A percentile compares a stretch with the other conserved stretches of the same genome.
These are phyloP conservation scores for Apogon talboti DNA, from an alignment of 2,797 vertebrate species.

Conservation along the genomic window DNA sequence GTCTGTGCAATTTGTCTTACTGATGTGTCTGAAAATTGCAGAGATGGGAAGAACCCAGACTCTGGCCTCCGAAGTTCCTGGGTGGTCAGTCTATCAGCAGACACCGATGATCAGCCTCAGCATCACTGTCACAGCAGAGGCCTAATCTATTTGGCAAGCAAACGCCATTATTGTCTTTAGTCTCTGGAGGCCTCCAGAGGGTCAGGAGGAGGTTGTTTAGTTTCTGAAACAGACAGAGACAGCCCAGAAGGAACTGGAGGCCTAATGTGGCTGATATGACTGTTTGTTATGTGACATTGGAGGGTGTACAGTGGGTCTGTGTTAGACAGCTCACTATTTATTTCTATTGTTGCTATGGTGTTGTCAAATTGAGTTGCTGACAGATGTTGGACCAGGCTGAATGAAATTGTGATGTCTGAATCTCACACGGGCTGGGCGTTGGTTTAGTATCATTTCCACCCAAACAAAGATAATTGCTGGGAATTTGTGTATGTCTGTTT, in stretches of 20 bases:
- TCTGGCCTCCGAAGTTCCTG: constrained; percentile 65
- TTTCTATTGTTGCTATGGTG: constrained; percentile 41
- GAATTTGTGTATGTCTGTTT: constrained; percentile 54
- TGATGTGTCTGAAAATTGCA: constrained; percentile 71
- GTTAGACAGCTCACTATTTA: constrained; percentile 25
- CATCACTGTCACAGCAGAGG: constrained; percentile 65
- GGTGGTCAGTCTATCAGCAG: constrained; percentile 81
- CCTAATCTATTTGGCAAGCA: constrained; percentile 79
- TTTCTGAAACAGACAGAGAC: constrained; percentile 69
- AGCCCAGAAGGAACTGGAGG: constrained; percentile 50
- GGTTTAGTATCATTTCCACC: constrained; percentile 46
- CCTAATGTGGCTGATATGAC: constrained; percentile 39
- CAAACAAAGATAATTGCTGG: constrained; percentile 56
- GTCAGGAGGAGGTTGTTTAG: constrained; percentile 77
- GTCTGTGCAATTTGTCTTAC: constrained; percentile 69
- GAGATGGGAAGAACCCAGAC: constrained; percentile 67
- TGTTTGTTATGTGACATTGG: constrained; percentile 42
- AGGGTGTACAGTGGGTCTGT: constrained; percentile 30
- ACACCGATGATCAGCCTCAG: constrained; percentile 55
- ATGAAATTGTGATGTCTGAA: constrained; percentile 51
- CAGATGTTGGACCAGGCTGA: constrained; percentile 55
- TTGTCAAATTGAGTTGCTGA: constrained; percentile 36
- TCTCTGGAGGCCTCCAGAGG: constrained; percentile 64
- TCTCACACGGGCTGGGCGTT: constrained; percentile 33
- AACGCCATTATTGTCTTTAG: constrained; percentile 73